Conservation (phyloP, 2,113 vertebrate genomes). For the Progne subis region DNA sequence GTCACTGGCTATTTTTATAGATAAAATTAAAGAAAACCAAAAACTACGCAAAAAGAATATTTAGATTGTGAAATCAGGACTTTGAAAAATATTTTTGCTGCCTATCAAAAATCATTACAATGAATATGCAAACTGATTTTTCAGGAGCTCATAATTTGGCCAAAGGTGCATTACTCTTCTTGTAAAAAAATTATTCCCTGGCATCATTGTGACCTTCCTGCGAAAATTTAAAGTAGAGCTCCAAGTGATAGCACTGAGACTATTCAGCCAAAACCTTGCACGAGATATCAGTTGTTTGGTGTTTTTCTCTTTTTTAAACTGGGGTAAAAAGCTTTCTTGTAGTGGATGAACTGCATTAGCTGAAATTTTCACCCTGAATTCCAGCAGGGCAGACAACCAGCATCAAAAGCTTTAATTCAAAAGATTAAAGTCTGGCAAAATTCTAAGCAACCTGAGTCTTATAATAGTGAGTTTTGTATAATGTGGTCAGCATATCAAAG, state of each 20-base stretch:
- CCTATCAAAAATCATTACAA: background rate
- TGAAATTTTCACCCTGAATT: background rate
- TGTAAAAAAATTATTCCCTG: background rate
- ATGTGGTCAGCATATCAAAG: background rate
- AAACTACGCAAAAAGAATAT: background rate
- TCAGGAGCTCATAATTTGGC: background rate
- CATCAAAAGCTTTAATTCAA: background rate
- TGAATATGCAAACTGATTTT: background rate
- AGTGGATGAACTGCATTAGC: background rate
- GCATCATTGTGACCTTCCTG: background rate
- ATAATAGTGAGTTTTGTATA: conserved; percentile 1
- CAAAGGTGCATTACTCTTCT: background rate
- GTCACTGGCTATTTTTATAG: conserved; percentile 48
- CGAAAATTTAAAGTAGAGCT: background rate
- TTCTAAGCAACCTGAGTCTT: background rate
- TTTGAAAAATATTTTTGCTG: background rate
- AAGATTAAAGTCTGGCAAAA: conserved; percentile 11
- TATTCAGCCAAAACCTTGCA: background rate
- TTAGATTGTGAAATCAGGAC: background rate
- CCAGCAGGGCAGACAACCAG: background rate
- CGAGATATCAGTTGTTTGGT: background rate
- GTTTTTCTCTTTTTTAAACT: background rate
- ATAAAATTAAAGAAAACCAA: background rate
- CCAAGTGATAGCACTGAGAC: background rate
- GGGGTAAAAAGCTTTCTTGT: background rate